phyloP scores from a whole-genome alignment of 1,140 invertebrate species.

The Aricia agestis region DNA sequence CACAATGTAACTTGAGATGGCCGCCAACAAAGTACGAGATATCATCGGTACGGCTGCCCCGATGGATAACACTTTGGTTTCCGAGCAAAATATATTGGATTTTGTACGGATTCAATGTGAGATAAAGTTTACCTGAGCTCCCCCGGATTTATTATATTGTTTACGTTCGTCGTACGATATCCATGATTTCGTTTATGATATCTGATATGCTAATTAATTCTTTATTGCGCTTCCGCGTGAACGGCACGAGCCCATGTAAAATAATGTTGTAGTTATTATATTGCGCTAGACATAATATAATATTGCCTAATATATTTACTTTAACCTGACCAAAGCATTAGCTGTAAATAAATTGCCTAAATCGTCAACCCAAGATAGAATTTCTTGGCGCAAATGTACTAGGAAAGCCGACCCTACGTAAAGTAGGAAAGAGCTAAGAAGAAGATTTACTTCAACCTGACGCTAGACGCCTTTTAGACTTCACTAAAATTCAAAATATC shows the following conservation, averaged over 20 bases:
- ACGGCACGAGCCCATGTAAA: neutral
- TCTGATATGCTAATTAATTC: neutral
- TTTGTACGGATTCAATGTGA: constrained; percentile 7
- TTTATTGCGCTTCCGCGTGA: neutral
- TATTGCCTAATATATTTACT: too few relatives aligned
- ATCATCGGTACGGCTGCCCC: constrained; percentile 13
- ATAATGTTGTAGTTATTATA: neutral
- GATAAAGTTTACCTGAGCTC: constrained; percentile 3
- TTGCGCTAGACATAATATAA: neutral
- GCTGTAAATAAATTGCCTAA: too few relatives aligned
- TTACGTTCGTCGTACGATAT: neutral
- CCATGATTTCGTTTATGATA: neutral
- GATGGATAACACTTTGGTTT: constrained; percentile 15
- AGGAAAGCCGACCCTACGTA: too few relatives aligned
- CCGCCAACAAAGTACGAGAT: constrained; percentile 6
- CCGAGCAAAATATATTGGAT: constrained; percentile 7
- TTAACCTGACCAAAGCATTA: too few relatives aligned
- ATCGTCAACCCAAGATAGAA: too few relatives aligned
- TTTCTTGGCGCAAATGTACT: too few relatives aligned
- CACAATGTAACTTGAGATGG: constrained; percentile 9
- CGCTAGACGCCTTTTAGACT: too few relatives aligned
- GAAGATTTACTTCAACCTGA: too few relatives aligned
- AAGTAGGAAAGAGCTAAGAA: too few relatives aligned
- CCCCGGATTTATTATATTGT: neutral
- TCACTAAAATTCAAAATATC: too few relatives aligned